phyloP scores from a whole-genome alignment of 2,113 vertebrate genomes.

The Isurus oxyrinchus region DNA sequence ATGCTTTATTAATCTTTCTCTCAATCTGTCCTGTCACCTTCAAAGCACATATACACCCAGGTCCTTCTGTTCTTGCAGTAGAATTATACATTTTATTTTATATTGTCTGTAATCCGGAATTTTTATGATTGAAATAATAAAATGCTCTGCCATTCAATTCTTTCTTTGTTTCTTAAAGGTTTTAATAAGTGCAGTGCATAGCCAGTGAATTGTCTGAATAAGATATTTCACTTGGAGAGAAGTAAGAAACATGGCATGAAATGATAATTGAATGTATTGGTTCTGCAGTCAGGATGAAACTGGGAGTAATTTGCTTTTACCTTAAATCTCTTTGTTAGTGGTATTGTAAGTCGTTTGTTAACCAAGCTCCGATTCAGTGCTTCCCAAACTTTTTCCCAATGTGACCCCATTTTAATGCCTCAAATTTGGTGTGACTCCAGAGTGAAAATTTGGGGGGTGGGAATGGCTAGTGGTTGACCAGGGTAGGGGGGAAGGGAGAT shows the following conservation, averaged over 20 bases:
- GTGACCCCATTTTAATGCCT: no score
- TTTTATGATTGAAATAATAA: slow-evolving; percentile 5
- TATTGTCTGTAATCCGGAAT: neutral
- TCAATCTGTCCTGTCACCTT: no score
- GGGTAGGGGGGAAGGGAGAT: no score
- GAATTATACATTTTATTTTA: no score
- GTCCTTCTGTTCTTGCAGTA: no score
- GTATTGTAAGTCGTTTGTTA: neutral
- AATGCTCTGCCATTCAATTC: neutral
- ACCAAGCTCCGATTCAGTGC: neutral
- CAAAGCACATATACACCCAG: no score
- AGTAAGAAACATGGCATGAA: neutral
- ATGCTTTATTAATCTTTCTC: no score
- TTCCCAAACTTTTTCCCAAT: neutral
- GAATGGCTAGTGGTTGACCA: no score
- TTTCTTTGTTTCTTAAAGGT: neutral
- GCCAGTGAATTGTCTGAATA: neutral
- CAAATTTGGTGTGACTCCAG: no score
- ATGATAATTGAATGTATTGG: neutral
- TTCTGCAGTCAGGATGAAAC: neutral
- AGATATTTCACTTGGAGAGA: neutral
- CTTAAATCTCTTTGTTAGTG: neutral
- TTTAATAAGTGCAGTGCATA: neutral
- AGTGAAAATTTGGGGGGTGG: no score
- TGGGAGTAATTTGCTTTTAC: neutral